A percentile compares a stretch with the other conserved stretches of the same genome.
Conservation (phyloP, 2,113 vertebrate genomes). For the Hippocampus guttulatus region DNA sequence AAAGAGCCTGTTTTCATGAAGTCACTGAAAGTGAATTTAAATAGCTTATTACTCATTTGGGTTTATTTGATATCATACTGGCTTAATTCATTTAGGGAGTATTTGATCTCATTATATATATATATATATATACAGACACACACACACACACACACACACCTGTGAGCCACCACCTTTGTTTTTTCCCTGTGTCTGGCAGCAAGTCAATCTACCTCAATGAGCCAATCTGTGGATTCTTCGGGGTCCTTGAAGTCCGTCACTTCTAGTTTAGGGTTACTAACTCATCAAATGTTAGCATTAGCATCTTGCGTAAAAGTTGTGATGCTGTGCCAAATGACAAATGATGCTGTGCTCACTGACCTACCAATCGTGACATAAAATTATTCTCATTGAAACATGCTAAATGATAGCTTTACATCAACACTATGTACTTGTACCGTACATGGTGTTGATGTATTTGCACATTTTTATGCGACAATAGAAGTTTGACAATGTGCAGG, state of each 20-base stretch:
- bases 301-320: background rate
- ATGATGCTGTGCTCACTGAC: background rate
- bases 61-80: conserved; percentile 7
- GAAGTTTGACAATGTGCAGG: conserved; percentile 8
- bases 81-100: background rate
- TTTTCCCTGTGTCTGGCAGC: conserved; percentile 4
- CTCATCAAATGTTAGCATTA: conserved; percentile 1
- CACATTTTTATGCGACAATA: conserved; percentile 11
- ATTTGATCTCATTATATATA: background rate
- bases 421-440: background rate
- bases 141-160: background rate
- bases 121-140: too few relatives aligned
- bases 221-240: conserved; percentile 37
- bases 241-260: background rate
- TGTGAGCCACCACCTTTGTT: background rate
- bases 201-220: conserved; percentile 72
- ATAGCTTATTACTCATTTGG: background rate
- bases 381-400: background rate
- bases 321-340: background rate
- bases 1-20: background rate
- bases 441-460: conserved; percentile 1
- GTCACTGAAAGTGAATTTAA: background rate
- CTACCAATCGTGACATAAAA: background rate
- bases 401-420: conserved; percentile 1
- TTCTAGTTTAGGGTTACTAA: background rate